Evolutionary conservation across 2,888 invertebrate genomes (phyloP), one percentile per base, ranked within the genome.

Genomic region (Fissipunctia ypsillon): DNA sequence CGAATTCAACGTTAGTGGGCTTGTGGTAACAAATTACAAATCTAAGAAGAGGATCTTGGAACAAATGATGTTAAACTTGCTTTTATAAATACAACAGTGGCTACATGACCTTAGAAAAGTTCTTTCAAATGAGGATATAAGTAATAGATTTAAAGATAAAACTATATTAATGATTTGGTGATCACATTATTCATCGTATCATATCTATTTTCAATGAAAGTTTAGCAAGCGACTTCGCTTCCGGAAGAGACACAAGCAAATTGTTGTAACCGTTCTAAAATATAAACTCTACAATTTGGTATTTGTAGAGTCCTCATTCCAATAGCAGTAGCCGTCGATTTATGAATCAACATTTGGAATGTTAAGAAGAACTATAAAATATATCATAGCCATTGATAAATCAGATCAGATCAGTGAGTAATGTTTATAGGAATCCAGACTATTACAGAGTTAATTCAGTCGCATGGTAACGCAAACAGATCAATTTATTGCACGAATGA

Each of bases 401-500:
- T 66, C 60, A 73, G 72, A 75, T 74, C 41, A 56, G 63, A 82
- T 83, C 80, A 80, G 56, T 83, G 80, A 83, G 54, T 83, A 67
- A 83, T 68, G 48, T 75, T 78, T 67, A 66, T 69, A 83, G 57
- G 69, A 73, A 73, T 73, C 65, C 66, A 65, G 28, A 69, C 63
- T 74, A 69, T 70, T 64, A 77, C n/a, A 59, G 54, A 73, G 31
- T 73, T 67, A 25, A 71, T 74, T 73, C 54, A 69, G 67, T 71
- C 28, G 45, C 48, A 45, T 66, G 63, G 71, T 56, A 76, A 73
- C 77, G 67, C 73, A 75, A 80, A 73, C 76, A 77, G 71, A 71
- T 61, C 63, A 81, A 80, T 82, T 84, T 85, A 84, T 78, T 71
- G 69, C 77, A 52, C 14, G 35, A 74, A 78, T 73, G 79, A 80